A percentile compares a stretch with the other conserved stretches of the same genome.
These are phyloP conservation scores for Ichneumoninae sp. DNA, from an alignment of 2,888 invertebrate species.

Conservation along the genomic window DNA sequence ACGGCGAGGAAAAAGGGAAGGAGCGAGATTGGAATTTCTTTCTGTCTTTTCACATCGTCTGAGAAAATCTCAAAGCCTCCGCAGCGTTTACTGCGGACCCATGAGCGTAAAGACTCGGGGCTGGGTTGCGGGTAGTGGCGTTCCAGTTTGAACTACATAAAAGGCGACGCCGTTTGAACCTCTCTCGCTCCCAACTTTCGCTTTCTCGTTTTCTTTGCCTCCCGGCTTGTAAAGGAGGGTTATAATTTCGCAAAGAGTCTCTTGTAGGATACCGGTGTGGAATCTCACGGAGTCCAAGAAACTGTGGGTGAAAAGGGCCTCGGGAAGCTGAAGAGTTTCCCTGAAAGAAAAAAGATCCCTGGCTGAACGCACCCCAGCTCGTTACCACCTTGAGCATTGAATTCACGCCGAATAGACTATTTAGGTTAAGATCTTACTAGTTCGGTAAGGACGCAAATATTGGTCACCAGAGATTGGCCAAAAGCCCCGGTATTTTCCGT, in stretches of 20 bases:
- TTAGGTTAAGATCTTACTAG: too few relatives aligned
- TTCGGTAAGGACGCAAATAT: too few relatives aligned
- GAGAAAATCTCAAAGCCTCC: conserved; percentile 23
- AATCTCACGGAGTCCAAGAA: conserved; percentile 25
- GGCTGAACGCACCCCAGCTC: neutral
- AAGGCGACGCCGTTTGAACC: conserved; percentile 29
- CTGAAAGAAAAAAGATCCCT: conserved; percentile 3
- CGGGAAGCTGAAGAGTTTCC: conserved; percentile 18
- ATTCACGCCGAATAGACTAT: neutral
- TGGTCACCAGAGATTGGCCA: too few relatives aligned
- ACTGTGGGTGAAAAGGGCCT: conserved; percentile 1
- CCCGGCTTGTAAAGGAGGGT: neutral
- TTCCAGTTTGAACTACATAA: conserved; percentile 33
- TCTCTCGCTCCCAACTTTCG: conserved; percentile 2
- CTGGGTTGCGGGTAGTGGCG: neutral
- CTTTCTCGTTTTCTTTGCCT: neutral
- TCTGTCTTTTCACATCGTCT: conserved; percentile 11
- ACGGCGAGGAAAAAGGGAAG: neutral
- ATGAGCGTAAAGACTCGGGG: conserved; percentile 11
- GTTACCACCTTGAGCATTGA: neutral
- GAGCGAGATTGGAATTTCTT: conserved; percentile 13
- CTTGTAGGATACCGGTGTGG: neutral
- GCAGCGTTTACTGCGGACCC: conserved; percentile 7
- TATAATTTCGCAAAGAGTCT: conserved; percentile 37
- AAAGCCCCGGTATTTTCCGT: too few relatives aligned